A percentile compares a stretch with the other conserved stretches of the same genome.
phyloP scores from a whole-genome alignment of 2,888 invertebrate genomes.

The Xanthorhoe spadicearia region DNA sequence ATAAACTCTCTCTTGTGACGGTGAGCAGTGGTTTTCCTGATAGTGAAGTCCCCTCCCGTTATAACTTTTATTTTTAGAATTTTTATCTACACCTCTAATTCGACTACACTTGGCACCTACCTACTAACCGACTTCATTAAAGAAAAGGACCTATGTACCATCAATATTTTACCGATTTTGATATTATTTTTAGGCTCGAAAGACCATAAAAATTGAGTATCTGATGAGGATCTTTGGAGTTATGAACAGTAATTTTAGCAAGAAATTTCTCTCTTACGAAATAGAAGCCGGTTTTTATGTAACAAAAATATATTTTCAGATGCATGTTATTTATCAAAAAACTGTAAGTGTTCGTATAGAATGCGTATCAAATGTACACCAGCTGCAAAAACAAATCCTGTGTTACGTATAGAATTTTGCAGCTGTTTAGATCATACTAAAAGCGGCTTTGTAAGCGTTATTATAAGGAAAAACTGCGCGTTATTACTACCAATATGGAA shows the following conservation, averaged over 20 bases:
- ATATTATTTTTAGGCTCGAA: too few relatives aligned
- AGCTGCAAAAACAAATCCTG: slow-evolving; percentile 1
- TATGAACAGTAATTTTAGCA: too few relatives aligned
- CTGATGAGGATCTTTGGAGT: too few relatives aligned
- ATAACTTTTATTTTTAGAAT: slow-evolving; percentile 1
- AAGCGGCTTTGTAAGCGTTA: slow-evolving; percentile 6
- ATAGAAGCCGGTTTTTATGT: too few relatives aligned
- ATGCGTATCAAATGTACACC: neutral
- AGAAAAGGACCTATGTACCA: too few relatives aligned
- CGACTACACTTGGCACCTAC: neutral
- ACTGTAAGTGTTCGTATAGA: neutral
- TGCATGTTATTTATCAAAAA: neutral
- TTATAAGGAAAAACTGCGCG: slow-evolving; percentile 20
- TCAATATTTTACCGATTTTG: too few relatives aligned
- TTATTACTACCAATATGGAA: slow-evolving; percentile 19
- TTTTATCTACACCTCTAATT: neutral
- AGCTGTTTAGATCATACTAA: slow-evolving; percentile 8
- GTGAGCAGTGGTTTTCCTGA: too few relatives aligned
- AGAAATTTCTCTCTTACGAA: too few relatives aligned
- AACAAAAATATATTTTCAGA: neutral
- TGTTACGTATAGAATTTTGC: slow-evolving; percentile 4
- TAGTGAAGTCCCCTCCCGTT: too few relatives aligned
- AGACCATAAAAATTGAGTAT: too few relatives aligned
- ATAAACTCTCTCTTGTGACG: too few relatives aligned
- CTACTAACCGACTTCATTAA: too few relatives aligned